Percentiles rank a stretch among this genome's conserved stretches.
Conservation (phyloP, 2,797 vertebrate species). For the Aldrovandia affinis region DNA sequence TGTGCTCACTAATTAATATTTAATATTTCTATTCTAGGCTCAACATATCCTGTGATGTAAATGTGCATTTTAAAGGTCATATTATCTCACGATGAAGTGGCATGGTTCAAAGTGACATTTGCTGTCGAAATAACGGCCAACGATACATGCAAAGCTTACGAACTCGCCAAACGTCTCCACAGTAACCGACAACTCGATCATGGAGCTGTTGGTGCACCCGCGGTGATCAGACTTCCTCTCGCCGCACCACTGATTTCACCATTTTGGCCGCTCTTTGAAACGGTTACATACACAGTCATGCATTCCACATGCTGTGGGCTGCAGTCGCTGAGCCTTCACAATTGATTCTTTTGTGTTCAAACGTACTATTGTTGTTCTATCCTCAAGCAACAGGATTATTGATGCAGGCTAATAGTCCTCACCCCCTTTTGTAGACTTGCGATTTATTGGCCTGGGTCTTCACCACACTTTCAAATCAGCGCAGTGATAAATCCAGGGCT, state of each 20-base stretch:
- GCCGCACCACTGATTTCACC: neutral
- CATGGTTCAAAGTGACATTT: neutral
- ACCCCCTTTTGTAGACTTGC: neutral
- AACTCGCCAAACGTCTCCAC: neutral
- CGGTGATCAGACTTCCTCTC: neutral
- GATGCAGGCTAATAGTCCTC: neutral
- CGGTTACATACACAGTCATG: neutral
- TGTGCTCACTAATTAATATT: neutral
- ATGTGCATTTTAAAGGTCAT: neutral
- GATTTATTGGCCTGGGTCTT: conserved; percentile 8
- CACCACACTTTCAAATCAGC: conserved; percentile 14
- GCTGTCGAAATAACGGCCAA: neutral
- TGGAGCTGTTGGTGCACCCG: neutral
- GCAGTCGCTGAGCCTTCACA: neutral
- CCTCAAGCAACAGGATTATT: neutral
- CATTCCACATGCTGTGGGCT: neutral
- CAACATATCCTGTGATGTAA: neutral
- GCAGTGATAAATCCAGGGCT: neutral
- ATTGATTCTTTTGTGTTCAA: neutral
- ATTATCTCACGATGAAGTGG: neutral
- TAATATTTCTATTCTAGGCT: neutral
- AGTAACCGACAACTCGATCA: conserved; percentile 1
- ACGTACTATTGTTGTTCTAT: neutral
- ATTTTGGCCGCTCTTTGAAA: neutral
- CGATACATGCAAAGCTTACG: neutral